phyloP scores from a whole-genome alignment of 2,113 vertebrate species.

The Phaethornis superciliosus region DNA sequence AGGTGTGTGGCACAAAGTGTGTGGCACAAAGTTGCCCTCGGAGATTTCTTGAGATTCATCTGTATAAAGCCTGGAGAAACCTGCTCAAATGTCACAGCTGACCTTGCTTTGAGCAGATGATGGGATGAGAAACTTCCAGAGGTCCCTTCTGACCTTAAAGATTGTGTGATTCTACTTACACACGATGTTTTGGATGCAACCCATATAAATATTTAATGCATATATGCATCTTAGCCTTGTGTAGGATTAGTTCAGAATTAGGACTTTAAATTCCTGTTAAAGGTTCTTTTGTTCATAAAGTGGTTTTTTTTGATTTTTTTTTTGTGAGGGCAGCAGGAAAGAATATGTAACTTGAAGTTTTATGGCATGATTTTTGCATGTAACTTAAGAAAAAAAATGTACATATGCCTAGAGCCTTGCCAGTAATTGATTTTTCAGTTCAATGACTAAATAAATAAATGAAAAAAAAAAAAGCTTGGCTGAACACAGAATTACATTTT shows the following conservation, averaged over 20 bases:
- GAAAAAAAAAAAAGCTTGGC: conserved; percentile 28
- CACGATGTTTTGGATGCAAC: not conserved
- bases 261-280: not conserved
- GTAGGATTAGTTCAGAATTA: not conserved
- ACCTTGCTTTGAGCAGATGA: not conserved
- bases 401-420: conserved; percentile 21
- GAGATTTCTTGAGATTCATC: not conserved
- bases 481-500: conserved; percentile 7
- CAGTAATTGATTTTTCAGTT: conserved; percentile 66
- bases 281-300: not conserved
- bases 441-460: conserved; percentile 56
- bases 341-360: not conserved
- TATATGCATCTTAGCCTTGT: rapidly evolving
- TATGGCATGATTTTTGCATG: not conserved
- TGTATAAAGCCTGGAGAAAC: not conserved
- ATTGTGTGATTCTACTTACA: not conserved
- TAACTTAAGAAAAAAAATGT: not conserved
- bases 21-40: not conserved
- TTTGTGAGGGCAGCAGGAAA: not conserved
- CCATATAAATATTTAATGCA: not conserved
- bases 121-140: not conserved
- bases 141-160: not conserved
- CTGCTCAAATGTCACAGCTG: not conserved
- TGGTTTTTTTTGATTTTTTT: not conserved
- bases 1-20: not conserved